Conservation (phyloP, 23 tunicate species). For the Halocynthia roretzi region DNA sequence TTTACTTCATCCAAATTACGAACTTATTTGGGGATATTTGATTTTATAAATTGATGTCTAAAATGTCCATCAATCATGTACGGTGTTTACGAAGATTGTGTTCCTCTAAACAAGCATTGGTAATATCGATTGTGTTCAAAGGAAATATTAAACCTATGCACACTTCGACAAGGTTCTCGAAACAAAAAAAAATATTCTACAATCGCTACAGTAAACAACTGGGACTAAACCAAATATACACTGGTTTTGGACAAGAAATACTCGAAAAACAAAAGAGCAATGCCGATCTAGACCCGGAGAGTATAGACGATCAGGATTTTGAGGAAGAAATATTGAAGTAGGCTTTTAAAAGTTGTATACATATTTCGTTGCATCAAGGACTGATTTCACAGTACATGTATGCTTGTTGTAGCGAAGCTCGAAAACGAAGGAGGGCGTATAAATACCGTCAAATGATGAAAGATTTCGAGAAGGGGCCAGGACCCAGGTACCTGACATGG, state of each 20-base stretch:
- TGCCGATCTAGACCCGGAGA: background rate
- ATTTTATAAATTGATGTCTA: too few relatives aligned
- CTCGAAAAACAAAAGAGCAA: constrained; percentile 1
- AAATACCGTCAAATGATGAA: background rate
- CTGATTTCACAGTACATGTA: background rate
- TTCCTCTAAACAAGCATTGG: too few relatives aligned
- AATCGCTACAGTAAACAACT: constrained; percentile 12
- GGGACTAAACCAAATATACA: background rate
- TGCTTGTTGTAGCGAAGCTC: constrained; percentile 13
- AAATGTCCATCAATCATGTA: too few relatives aligned
- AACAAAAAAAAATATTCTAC: constrained; percentile 2
- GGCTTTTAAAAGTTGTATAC: background rate
- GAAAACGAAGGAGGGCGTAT: constrained; percentile 1
- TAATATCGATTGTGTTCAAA: too few relatives aligned
- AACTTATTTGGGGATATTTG: too few relatives aligned
- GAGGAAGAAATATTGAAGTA: constrained; percentile 14
- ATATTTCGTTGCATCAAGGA: background rate
- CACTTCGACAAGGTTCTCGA: background rate
- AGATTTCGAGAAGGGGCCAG: constrained; percentile 10
- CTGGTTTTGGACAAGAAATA: constrained; percentile 4
- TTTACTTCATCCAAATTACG: too few relatives aligned
- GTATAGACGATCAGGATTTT: constrained; percentile 1
- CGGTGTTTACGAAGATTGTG: too few relatives aligned
- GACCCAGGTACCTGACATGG: constrained; percentile 18
- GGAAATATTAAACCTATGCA: too few relatives aligned